phyloP scores from a whole-genome alignment of 1,140 invertebrate genomes.

The Eumeta japonica region DNA sequence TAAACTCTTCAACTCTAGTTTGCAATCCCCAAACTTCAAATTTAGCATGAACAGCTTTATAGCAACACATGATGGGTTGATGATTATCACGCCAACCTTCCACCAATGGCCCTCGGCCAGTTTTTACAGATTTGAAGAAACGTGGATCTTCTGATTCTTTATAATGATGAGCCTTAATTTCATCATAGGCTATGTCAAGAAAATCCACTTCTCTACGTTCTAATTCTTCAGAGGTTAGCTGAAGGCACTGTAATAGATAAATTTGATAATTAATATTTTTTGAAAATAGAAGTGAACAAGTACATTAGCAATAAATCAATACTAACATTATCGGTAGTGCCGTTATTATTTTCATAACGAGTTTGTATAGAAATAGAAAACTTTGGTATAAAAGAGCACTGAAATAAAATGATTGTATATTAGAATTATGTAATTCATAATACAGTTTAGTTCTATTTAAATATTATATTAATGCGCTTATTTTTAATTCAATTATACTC shows the following conservation, averaged over 20 bases:
- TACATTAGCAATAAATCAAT: slow-evolving; percentile 2
- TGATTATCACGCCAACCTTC: slow-evolving; percentile 77
- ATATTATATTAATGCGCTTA: too few species aligned
- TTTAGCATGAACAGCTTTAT: slow-evolving; percentile 83
- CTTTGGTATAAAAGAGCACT: slow-evolving; percentile 92
- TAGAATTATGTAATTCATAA: neutral
- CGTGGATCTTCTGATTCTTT: slow-evolving; percentile 86
- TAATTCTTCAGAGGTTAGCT: slow-evolving; percentile 72
- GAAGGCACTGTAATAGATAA: slow-evolving; percentile 67
- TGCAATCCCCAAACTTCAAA: slow-evolving; percentile 93
- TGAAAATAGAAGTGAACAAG: neutral
- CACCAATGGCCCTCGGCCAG: slow-evolving; percentile 75
- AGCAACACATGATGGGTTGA: slow-evolving; percentile 90
- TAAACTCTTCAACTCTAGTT: slow-evolving; percentile 85
- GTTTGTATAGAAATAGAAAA: slow-evolving; percentile 87
- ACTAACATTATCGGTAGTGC: slow-evolving; percentile 85
- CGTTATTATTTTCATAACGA: slow-evolving; percentile 87
- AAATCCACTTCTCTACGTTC: slow-evolving; percentile 73
- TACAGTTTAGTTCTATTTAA: neutral
- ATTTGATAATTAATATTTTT: slow-evolving; percentile 9
- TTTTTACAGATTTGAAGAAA: slow-evolving; percentile 81
- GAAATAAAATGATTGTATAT: slow-evolving; percentile 38
- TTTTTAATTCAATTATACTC: too few species aligned
- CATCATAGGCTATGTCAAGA: slow-evolving; percentile 87
- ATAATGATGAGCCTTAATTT: slow-evolving; percentile 81